These are phyloP conservation scores for Hemibagrus wyckioides DNA, from an alignment of 2,113 vertebrate genomes.

Conservation along the genomic window DNA sequence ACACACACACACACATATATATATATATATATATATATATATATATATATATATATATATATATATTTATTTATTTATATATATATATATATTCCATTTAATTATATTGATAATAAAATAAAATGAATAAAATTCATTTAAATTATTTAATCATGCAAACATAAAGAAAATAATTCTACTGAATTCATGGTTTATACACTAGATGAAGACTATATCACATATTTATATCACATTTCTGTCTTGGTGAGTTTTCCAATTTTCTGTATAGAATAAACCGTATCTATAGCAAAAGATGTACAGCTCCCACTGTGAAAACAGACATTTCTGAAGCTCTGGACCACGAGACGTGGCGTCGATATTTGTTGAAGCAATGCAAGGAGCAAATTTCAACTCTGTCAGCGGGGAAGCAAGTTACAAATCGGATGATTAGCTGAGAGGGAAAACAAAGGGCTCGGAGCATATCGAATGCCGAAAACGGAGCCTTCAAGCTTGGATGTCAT, in stretches of 20 bases:
- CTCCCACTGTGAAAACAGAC: conserved; percentile 20
- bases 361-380: conserved; percentile 27
- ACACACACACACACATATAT: not conserved
- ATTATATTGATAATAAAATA: too few relatives aligned
- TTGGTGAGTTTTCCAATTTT: not conserved
- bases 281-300: too few relatives aligned
- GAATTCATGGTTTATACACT: not conserved
- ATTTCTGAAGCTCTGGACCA: not conserved
- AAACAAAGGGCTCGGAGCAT: conserved; percentile 48
- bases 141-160: not conserved
- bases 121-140: too few relatives aligned
- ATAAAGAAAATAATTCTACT: not conserved
- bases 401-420: conserved; percentile 54
- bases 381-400: conserved; percentile 35
- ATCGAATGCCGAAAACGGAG: conserved; percentile 42
- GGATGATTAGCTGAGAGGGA: conserved; percentile 54
- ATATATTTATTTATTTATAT: too few relatives aligned
- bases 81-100: not conserved
- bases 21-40: not conserved
- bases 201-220: not conserved
- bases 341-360: conserved; percentile 2
- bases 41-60: not conserved
- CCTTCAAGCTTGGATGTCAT: conserved; percentile 51
- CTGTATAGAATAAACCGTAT: not conserved
- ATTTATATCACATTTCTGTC: not conserved